A percentile compares a stretch with the other conserved stretches of the same genome.
phyloP scores from a whole-genome alignment of 2,113 vertebrate genomes.

The Megaceryle torquata region DNA sequence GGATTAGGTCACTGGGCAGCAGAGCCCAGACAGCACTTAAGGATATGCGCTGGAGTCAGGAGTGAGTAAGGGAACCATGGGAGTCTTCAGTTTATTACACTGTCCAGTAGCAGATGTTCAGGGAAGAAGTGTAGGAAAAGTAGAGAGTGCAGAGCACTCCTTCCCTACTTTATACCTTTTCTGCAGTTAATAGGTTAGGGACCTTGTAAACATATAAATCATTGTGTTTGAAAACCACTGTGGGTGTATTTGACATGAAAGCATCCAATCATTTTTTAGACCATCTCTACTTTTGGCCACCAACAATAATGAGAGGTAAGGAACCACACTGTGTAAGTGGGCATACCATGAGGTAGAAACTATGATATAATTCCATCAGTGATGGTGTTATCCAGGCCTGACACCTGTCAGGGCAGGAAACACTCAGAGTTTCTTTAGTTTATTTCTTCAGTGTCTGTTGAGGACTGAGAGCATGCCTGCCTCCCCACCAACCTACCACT shows the following conservation, averaged over 20 bases:
- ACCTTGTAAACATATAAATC: background rate
- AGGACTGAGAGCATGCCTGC: background rate
- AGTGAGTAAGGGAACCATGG: background rate
- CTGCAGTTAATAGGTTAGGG: background rate
- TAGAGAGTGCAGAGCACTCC: background rate
- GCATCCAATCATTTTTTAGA: background rate
- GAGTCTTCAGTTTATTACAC: constrained; percentile 7
- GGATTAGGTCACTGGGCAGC: constrained; percentile 57
- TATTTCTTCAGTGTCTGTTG: background rate
- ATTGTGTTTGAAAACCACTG: background rate
- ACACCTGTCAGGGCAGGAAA: background rate
- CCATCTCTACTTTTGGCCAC: background rate
- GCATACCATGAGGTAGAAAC: background rate
- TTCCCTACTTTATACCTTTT: background rate
- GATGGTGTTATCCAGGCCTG: background rate
- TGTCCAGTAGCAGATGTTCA: background rate
- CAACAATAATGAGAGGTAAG: background rate
- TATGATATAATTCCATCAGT: background rate
- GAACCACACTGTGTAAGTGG: background rate
- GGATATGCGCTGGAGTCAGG: constrained; percentile 25
- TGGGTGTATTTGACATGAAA: background rate
- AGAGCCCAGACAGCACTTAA: constrained; percentile 46
- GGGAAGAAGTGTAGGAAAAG: background rate
- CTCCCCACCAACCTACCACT: background rate
- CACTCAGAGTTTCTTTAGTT: background rate